Evolutionary conservation across 2,888 invertebrate genomes (phyloP).

Genomic region (Tiliacea aurago): DNA sequence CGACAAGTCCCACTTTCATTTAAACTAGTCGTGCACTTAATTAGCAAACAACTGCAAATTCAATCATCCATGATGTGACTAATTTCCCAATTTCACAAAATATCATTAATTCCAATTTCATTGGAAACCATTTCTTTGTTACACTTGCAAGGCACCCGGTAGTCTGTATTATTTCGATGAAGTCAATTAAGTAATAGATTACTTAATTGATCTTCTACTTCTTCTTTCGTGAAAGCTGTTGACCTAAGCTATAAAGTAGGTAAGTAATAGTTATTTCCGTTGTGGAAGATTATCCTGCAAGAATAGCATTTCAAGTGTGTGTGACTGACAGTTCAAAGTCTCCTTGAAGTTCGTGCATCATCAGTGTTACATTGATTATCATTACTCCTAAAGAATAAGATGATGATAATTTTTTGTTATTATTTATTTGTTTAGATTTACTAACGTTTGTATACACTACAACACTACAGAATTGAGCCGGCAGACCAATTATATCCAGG

Average conservation of each 20-base stretch:
- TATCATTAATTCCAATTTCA: background rate
- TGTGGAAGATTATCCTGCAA: background rate
- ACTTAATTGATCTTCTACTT: background rate
- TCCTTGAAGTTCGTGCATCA: too few species aligned
- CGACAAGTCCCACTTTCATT: slow-evolving; percentile 51
- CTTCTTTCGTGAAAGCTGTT: too few species aligned
- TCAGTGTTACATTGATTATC: background rate
- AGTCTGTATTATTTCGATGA: background rate
- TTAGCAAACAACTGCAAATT: slow-evolving; percentile 42
- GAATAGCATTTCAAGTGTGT: background rate
- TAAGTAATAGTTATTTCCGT: background rate
- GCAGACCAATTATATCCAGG: background rate
- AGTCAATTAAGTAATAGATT: background rate
- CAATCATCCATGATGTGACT: slow-evolving; percentile 48
- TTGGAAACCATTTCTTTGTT: slow-evolving; percentile 19
- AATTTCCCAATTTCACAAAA: slow-evolving; percentile 47
- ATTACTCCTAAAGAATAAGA: background rate
- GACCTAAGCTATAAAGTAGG: too few species aligned
- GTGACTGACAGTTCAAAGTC: background rate
- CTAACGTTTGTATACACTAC: too few species aligned
- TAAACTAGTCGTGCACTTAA: slow-evolving; percentile 49
- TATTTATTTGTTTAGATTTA: too few species aligned
- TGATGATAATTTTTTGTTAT: background rate
- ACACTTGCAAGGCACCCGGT: slow-evolving; percentile 4
- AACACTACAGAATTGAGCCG: background rate